Evolutionary conservation across 2,797 vertebrate species (phyloP).

Genomic region (Aulostomus chinensis): DNA sequence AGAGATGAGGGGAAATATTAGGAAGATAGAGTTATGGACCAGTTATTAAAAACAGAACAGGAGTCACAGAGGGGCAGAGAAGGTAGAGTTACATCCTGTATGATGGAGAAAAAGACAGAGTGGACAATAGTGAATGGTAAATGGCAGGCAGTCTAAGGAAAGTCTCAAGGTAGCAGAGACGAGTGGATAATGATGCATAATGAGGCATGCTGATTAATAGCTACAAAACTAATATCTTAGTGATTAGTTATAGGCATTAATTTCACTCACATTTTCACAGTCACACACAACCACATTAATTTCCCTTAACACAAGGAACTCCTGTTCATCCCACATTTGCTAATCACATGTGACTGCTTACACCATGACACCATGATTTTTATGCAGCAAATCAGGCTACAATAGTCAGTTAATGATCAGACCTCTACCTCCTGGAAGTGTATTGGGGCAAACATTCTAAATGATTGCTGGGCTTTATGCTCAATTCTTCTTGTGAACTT

Average conservation of each 20-base stretch:
- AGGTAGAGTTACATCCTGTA: background rate
- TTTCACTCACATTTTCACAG: background rate
- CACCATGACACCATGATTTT: too few species aligned
- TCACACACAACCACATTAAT: too few species aligned
- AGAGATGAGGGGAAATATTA: conserved; percentile 27
- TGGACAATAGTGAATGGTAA: conserved; percentile 3
- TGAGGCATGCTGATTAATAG: background rate
- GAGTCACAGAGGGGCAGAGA: background rate
- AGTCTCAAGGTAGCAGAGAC: background rate
- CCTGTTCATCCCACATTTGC: too few species aligned
- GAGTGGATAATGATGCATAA: background rate
- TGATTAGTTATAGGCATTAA: background rate
- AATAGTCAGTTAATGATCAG: too few species aligned
- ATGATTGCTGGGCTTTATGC: too few species aligned
- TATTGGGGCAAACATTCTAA: too few species aligned
- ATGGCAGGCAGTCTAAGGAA: background rate
- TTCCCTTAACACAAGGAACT: too few species aligned
- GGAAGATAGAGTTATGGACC: conserved; percentile 26
- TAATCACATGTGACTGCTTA: too few species aligned
- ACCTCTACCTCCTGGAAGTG: too few species aligned
- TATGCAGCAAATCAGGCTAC: too few species aligned
- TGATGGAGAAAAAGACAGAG: background rate
- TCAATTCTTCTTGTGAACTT: too few species aligned
- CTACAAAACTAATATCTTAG: background rate
- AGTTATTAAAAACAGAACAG: conserved; percentile 9